Conservation (phyloP, 2,888 invertebrate species). For the Augochlorella aurata region DNA sequence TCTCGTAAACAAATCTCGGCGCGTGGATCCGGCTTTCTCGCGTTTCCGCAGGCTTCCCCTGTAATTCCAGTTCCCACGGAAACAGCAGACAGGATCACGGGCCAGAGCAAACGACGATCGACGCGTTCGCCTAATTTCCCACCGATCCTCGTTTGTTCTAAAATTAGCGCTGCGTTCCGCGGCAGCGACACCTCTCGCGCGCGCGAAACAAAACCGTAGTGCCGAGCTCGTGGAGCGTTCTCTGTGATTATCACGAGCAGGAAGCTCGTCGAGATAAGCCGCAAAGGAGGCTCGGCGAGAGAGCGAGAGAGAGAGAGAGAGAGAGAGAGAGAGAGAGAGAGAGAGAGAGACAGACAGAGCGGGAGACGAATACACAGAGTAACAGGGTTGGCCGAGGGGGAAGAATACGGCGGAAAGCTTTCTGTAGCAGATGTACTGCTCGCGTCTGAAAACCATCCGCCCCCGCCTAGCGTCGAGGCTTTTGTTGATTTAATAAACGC, state of each 20-base stretch:
- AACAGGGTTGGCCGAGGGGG: slow-evolving; percentile 19
- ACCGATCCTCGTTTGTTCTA: background rate
- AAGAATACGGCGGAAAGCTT: slow-evolving; percentile 66
- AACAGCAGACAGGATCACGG: background rate
- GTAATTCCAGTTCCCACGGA: background rate
- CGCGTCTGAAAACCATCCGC: slow-evolving; percentile 64
- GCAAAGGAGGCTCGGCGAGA: background rate
- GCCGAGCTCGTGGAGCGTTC: slow-evolving; percentile 3
- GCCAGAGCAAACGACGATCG: background rate
- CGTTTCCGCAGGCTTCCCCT: background rate
- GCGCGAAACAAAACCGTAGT: slow-evolving; percentile 8
- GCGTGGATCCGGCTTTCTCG: background rate
- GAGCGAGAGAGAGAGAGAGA: background rate
- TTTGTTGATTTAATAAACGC: slow-evolving; percentile 78
- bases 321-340: slow-evolving; percentile 24
- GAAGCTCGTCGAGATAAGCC: background rate
- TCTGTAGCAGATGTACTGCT: slow-evolving; percentile 70
- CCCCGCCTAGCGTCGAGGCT: slow-evolving; percentile 62
- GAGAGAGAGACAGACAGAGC: background rate
- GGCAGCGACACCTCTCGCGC: background rate
- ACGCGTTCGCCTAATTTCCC: background rate
- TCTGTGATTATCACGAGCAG: slow-evolving; percentile 54
- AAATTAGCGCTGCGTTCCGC: slow-evolving; percentile 36
- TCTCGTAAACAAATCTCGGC: too few species aligned
- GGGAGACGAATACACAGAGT: slow-evolving; percentile 43